These are phyloP conservation scores for Battus philenor DNA, from an alignment of 1,140 invertebrate species.

Conservation along the genomic window DNA sequence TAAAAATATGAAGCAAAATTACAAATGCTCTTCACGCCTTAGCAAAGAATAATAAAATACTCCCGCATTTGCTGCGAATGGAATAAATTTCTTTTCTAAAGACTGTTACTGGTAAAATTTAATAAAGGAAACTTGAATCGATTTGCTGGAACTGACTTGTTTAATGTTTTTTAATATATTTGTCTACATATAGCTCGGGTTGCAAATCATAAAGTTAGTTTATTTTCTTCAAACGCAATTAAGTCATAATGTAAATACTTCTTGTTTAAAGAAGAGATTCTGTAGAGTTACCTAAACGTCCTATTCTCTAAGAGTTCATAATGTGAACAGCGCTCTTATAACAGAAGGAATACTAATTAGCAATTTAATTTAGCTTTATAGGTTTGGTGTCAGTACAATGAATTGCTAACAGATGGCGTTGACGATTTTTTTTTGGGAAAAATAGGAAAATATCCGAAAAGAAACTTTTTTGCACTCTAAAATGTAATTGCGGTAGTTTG, in stretches of 20 bases:
- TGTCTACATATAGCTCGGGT: too few relatives aligned
- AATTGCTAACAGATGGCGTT: too few relatives aligned
- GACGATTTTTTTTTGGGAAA: background rate
- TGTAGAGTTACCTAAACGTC: too few relatives aligned
- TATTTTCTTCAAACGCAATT: too few relatives aligned
- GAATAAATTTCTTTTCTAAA: conserved; percentile 39
- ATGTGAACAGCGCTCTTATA: conserved; percentile 16
- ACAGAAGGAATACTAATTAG: background rate
- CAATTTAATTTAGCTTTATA: background rate
- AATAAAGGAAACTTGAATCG: conserved; percentile 44
- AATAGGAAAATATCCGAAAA: too few relatives aligned
- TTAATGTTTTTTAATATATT: conserved; percentile 38
- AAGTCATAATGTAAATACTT: too few relatives aligned
- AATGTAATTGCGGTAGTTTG: too few relatives aligned
- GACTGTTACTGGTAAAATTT: conserved; percentile 40
- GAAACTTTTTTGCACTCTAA: too few relatives aligned
- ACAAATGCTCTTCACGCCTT: conserved; percentile 8
- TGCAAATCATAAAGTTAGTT: too few relatives aligned
- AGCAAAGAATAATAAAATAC: conserved; percentile 21
- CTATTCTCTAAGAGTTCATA: too few relatives aligned
- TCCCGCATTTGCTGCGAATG: conserved; percentile 29
- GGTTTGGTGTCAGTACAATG: too few relatives aligned
- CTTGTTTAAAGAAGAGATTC: too few relatives aligned
- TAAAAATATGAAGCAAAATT: conserved; percentile 3
- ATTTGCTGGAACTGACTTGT: conserved; percentile 27